phyloP scores from a whole-genome alignment of 2,888 invertebrate species.

The Eupithecia tripunctaria region DNA sequence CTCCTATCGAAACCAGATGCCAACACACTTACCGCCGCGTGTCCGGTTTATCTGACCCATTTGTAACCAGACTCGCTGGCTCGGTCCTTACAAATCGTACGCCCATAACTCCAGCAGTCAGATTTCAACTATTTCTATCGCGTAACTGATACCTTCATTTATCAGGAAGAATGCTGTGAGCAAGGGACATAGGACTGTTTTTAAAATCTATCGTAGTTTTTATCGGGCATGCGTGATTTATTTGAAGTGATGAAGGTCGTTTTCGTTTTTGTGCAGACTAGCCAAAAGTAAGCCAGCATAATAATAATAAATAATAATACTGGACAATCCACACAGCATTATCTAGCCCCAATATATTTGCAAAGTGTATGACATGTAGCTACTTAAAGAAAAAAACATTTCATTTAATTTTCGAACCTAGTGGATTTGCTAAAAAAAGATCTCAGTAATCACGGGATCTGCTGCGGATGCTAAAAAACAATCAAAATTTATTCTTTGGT shows the following conservation, averaged over 20 bases:
- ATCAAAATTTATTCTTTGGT: too few species aligned
- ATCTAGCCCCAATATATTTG: too few species aligned
- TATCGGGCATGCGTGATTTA: not conserved
- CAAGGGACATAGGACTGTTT: not conserved
- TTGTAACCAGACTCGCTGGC: conserved; percentile 1
- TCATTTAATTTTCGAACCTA: too few species aligned
- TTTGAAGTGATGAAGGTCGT: not conserved
- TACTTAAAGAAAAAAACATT: too few species aligned
- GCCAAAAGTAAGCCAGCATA: too few species aligned
- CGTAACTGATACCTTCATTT: conserved; percentile 29
- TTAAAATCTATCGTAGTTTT: not conserved
- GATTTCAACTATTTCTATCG: conserved; percentile 14
- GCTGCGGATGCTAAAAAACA: too few species aligned
- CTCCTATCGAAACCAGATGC: not conserved
- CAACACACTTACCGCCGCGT: not conserved
- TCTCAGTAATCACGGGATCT: too few species aligned
- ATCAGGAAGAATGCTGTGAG: conserved; percentile 14
- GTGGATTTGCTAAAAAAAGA: too few species aligned
- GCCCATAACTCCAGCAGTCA: conserved; percentile 6
- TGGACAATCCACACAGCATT: too few species aligned
- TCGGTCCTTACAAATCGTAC: conserved; percentile 3
- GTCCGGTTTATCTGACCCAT: conserved; percentile 8
- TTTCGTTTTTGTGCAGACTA: not conserved
- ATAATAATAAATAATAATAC: too few species aligned
- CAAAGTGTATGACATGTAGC: too few species aligned